Base-by-base conservation (phyloP, 1,140 invertebrate genomes). In the Saccostrea glomerata region DNA sequence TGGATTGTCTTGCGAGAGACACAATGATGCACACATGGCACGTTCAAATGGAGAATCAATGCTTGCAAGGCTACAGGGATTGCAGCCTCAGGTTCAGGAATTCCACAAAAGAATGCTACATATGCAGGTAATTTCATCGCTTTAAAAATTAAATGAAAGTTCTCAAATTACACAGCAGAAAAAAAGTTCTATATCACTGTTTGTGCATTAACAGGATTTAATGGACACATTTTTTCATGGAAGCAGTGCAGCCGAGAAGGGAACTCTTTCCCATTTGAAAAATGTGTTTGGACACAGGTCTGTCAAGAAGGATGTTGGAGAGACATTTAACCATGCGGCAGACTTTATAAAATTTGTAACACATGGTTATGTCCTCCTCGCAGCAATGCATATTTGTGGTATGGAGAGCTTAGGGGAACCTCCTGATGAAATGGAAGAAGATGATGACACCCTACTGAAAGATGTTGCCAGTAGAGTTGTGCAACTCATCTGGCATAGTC, bases 291-390 rank as follows among this genome's bases (percentile, higher is more conserved):
- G 83, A 12, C 83, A 84, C n/a, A 11, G 83, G 23, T 9, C 6
- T 55, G 83, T 84, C 15, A 55, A 54, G 47, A 84, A 84, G 36
- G 47, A 84, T 54, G 23, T 84, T 23, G 40, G 83, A 30, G 47
- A 84, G 7, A 13, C 40, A 20, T 55, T 58, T 25, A 84, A 84
- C n/a, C 83, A 84, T 56, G 55, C 13, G 13, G 9, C 12, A 36
- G 25, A 83, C 17, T 83, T 83, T 20, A 30, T 36, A 6, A 36
- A 9, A 36, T 83, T 83, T 83, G 82, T 30, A 7, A 83, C 82
- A 83, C 20, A 36, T 11, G 82, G 82, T 9, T 83, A 83, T 47
- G 20, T 20, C 7, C 12, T 47, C 17, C 36, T 83, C n/a, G 12
- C 30, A 25, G 30, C 25, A 36, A 83, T 83, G 82, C 7, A 36